phyloP scores from a whole-genome alignment of 1,140 invertebrate species.

The Drosophila santomea region DNA sequence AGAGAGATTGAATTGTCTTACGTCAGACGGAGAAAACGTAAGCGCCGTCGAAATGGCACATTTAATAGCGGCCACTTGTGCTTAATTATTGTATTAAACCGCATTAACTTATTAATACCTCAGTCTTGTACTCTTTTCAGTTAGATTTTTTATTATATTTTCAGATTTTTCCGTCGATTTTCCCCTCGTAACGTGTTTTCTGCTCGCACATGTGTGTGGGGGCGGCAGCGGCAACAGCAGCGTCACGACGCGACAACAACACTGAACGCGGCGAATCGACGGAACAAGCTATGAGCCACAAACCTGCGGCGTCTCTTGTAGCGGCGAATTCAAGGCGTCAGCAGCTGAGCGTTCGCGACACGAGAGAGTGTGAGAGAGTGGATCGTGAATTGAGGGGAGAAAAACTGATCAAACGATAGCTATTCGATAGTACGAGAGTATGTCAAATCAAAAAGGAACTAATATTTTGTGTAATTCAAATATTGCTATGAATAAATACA shows the following conservation, averaged over 20 bases:
- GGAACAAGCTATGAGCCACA: conserved; percentile 5
- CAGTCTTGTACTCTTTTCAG: conserved; percentile 29
- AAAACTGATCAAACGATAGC: conserved; percentile 1
- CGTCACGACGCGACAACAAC: conserved; percentile 49
- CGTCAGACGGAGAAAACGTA: conserved; percentile 24
- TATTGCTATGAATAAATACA: background rate
- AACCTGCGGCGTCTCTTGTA: background rate
- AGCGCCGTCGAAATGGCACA: conserved; percentile 7
- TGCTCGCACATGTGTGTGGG: conserved; percentile 27
- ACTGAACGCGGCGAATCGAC: conserved; percentile 57
- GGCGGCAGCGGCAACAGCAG: conserved; percentile 57
- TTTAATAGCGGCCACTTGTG: background rate
- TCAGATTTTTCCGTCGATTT: conserved; percentile 5
- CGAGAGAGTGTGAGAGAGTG: conserved; percentile 1
- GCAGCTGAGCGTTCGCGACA: conserved; percentile 42
- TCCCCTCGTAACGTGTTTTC: conserved; percentile 30
- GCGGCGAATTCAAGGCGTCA: conserved; percentile 58
- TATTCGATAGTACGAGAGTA: conserved; percentile 4
- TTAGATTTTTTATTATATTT: background rate
- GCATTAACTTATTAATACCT: background rate
- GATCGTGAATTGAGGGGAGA: background rate
- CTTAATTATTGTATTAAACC: background rate
- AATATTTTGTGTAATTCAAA: background rate
- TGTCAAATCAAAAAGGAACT: background rate
- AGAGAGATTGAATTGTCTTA: conserved; percentile 8